Percentiles rank a stretch among this genome's conserved stretches.
Conservation (phyloP, 2,797 vertebrate species). For the Cossypha heuglini region DNA sequence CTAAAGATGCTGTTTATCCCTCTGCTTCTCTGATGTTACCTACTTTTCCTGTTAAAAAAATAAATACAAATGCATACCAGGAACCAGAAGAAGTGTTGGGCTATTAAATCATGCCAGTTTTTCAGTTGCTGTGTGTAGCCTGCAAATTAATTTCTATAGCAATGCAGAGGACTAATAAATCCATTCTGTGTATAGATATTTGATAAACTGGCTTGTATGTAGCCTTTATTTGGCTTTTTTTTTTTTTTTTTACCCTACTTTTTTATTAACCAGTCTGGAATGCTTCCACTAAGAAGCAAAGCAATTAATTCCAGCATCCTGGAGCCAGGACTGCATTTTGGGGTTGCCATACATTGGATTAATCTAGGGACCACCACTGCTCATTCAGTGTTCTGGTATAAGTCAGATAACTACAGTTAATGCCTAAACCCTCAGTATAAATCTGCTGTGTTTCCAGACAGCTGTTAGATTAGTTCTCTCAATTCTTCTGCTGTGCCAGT, state of each 20-base stretch:
- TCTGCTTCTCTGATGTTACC: not conserved
- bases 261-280: not conserved
- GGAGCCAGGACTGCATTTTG: not conserved
- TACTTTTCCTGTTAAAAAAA: not conserved
- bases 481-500: not conserved
- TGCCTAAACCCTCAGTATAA: not conserved
- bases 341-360: not conserved
- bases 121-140: not conserved
- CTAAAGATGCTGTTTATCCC: not conserved
- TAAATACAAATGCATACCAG: not conserved
- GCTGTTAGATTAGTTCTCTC: constrained; percentile 3
- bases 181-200: not conserved
- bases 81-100: not conserved
- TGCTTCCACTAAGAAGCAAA: not conserved
- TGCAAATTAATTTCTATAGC: not conserved
- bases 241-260: not conserved
- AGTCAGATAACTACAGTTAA: not conserved
- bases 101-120: not conserved
- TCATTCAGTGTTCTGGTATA: not conserved
- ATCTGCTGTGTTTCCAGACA: constrained; percentile 10
- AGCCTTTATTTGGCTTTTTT: not conserved
- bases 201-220: not conserved
- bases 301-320: not conserved
- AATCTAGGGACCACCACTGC: not conserved
- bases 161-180: not conserved